Base-by-base conservation (phyloP, 2,888 invertebrate species). In the Leucoma salicis region DNA sequence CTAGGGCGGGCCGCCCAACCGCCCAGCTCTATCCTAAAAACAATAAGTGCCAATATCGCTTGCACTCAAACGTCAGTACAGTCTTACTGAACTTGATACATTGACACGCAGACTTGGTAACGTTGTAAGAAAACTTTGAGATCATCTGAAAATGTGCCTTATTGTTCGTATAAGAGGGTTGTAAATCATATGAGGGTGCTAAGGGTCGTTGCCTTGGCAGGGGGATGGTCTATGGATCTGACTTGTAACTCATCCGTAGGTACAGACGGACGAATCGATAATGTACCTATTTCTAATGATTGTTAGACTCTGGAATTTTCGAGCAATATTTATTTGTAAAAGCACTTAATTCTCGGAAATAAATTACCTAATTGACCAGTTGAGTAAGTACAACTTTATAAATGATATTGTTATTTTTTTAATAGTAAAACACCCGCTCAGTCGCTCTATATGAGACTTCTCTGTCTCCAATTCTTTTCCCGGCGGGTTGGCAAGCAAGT, bases 171-270 rank as follows among this genome's bases (percentile, higher is more conserved):
- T 70, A 52, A 33, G 54, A 43, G 49, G 60, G 66, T 66, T 38
- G 63, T 53, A 39, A 52, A 47, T 53, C 48, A 39, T 24, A 42
- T 66, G 40, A 49, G 45, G 46, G 31, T 35, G 41, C 53, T 53
- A 63, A 75, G 82, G 61, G 82, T 81, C 79, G 83, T 67, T 68
- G 71, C 59, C 71, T 71, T 58, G 61, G 49, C 46, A 57, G 59
- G 69, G 70, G 74, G 74, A 66, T 72, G 76, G 70, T 56, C 59
- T 41, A 12, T 58, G 67, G 64, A 63, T 66, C 70, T 77, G 76
- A 74, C 78, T 80, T 83, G 82, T 80, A 83, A 76, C 78, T 83
- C 82, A 82, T 82, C 78, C 64, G 81, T 85, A 83, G 82, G 82
- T 82, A 82, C 72, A 70, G 72, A 63, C 60, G 31, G 55, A 44